Conservation (phyloP, 92 coral and sea anemone species). For the Parazoanthus swiftii region DNA sequence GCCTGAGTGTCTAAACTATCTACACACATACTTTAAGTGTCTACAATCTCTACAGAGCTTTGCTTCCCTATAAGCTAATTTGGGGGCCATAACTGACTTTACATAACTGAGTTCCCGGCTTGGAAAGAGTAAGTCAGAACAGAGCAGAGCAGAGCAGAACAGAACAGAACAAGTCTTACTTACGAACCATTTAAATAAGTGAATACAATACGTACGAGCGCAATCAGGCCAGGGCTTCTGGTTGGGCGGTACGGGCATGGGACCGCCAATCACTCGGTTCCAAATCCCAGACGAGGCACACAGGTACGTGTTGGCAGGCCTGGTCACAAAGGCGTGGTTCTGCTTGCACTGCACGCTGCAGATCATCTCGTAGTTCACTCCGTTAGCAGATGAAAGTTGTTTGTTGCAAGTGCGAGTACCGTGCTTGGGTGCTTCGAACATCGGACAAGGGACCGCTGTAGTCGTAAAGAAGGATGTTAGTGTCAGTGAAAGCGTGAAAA, state of each 20-base stretch:
- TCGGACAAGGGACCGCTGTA: conserved; percentile 79
- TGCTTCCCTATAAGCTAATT: no score
- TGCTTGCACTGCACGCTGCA: conserved; percentile 84
- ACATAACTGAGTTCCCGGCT: no score
- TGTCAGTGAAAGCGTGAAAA: not conserved
- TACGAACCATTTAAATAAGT: not conserved
- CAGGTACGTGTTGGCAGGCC: conserved; percentile 60
- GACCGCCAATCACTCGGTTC: conserved; percentile 55
- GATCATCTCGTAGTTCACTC: conserved; percentile 71
- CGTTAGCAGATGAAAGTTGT: conserved; percentile 57
- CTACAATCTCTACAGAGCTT: no score
- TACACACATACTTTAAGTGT: no score
- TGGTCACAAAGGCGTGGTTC: conserved; percentile 74
- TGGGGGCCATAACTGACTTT: no score
- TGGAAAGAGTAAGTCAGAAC: no score
- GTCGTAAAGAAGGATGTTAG: not conserved
- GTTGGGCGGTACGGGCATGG: conserved; percentile 45
- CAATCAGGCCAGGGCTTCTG: conserved; percentile 97
- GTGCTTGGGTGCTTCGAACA: conserved; percentile 76
- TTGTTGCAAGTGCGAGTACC: conserved; percentile 85
- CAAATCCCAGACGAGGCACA: conserved; percentile 83
- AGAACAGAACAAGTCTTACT: no score
- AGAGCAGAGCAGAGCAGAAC: no score
- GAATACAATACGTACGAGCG: conserved; percentile 63
- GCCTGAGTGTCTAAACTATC: no score